Percentiles rank a stretch among this genome's conserved stretches.
Conservation (phyloP, 2,888 invertebrate species). For the Pseudococcus jackbeardsleyi region DNA sequence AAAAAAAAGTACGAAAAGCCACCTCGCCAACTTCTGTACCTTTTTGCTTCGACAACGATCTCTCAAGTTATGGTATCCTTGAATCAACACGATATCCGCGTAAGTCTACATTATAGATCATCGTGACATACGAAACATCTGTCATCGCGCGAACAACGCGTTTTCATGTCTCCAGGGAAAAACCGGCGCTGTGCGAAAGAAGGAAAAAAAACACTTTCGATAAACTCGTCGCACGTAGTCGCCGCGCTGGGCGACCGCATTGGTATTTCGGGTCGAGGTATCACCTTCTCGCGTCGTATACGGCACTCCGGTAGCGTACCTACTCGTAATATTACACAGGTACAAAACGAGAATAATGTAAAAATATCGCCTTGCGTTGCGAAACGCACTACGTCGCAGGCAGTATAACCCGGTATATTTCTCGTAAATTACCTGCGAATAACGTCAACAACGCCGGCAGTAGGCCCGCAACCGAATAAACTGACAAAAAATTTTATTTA, state of each 20-base stretch:
- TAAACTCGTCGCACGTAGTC: neutral
- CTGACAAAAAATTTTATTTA: neutral
- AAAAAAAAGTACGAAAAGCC: too few species aligned
- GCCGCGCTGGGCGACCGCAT: neutral
- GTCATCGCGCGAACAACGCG: neutral
- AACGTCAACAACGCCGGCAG: slow-evolving; percentile 9
- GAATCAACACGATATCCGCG: neutral
- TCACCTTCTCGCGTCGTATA: neutral
- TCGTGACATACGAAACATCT: neutral
- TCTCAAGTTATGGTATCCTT: neutral
- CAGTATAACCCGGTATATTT: neutral
- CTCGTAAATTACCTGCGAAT: slow-evolving; percentile 12
- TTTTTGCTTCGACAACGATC: neutral
- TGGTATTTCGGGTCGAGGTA: slow-evolving; percentile 17
- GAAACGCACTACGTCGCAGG: neutral
- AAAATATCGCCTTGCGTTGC: neutral
- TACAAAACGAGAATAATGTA: slow-evolving; percentile 1
- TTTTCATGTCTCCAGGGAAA: neutral
- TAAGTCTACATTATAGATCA: slow-evolving; percentile 5
- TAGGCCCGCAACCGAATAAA: neutral
- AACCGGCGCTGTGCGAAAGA: neutral
- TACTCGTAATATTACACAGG: neutral
- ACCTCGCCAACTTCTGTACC: too few species aligned
- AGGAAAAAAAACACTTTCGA: neutral
- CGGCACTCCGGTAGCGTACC: neutral